Conservation (phyloP, 2,113 vertebrate genomes). For the Archocentrus centrarchus region DNA sequence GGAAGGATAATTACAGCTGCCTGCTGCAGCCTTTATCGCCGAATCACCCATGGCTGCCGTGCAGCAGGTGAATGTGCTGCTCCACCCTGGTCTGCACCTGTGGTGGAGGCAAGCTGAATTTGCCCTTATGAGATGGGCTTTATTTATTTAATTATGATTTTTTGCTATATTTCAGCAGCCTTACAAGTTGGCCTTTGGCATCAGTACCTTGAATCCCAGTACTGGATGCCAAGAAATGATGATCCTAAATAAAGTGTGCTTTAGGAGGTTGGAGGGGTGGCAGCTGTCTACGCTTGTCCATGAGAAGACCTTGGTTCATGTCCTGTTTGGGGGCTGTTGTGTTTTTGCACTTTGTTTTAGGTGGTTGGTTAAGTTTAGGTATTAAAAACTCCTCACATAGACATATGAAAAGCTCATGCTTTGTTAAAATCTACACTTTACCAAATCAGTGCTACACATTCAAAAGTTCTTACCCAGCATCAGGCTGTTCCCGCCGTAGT, state of each 20-base stretch:
- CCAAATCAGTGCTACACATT: neutral
- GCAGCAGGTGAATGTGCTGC: neutral
- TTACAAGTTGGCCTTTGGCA: neutral
- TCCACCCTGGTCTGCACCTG: neutral
- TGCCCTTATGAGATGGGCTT: too few relatives aligned
- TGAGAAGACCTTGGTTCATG: neutral
- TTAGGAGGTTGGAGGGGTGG: neutral
- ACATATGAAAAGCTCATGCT: neutral
- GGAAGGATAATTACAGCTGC: neutral
- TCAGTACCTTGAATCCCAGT: neutral
- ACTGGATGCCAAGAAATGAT: neutral
- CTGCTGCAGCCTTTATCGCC: too few relatives aligned
- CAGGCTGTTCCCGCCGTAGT: too few relatives aligned
- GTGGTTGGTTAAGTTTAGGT: too few relatives aligned
- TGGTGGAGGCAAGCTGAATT: neutral
- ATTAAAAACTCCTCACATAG: too few relatives aligned
- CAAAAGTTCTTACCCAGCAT: too few relatives aligned
- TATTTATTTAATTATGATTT: neutral
- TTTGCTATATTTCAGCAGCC: neutral
- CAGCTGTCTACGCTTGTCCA: too few relatives aligned
- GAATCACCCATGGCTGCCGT: too few relatives aligned
- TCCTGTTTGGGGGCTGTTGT: neutral
- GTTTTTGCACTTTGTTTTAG: neutral
- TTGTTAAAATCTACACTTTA: neutral
- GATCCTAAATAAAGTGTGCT: neutral